Base-by-base conservation (phyloP, 2,113 vertebrate species). In the Columbina picui region DNA sequence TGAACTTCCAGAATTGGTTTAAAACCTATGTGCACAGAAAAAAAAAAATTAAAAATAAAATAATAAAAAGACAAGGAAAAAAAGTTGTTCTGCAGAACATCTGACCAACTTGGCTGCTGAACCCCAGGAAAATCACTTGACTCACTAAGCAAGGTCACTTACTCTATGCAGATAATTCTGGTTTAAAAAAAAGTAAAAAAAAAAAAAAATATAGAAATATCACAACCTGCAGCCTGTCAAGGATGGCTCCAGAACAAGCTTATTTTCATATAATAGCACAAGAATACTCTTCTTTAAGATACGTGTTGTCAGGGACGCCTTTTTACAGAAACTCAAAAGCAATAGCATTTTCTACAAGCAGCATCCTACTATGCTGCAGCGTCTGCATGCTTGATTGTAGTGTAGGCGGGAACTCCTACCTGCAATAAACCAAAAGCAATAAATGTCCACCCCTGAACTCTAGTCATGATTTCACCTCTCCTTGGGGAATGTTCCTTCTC, bases 391-490 rank as follows among this genome's bases (percentile, higher is more conserved):
- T 76, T 39, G 64, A 92, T 41, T 57, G 69, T 41, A 68, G 69
- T 4, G 53, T 91, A 32, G 91, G 89, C 0, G 1, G 60, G 49
- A 89, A 68, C 65, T 92, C 77, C 93, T 34, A 79, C 84, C 69
- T 84, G 57, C 81, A 87, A 68, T 89, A 94, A 87, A 94, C 47
- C 30, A 79, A 87, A 84, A 60, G 81, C 94, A 95, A 79, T 79
- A 89, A 87, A 89, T 64, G 87, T 84, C 87, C 91, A 91, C 84
- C 81, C 77, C 34, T 84, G 90, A 95, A 86, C 60, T 57, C 23
- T 2, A 91, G 88, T 70, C 87, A 89, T 93, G 60, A 89, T 87
- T 93, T 86, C 74, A 81, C n/a, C 49, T 89, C 73, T 84, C 56
- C 57, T 59, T 52, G 69, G 29, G 73, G 73, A 91, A 68, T 63